Percentiles rank a stretch among this genome's conserved stretches.
Conservation (phyloP, 2,113 vertebrate species). For the Rhinoderma darwinii region DNA sequence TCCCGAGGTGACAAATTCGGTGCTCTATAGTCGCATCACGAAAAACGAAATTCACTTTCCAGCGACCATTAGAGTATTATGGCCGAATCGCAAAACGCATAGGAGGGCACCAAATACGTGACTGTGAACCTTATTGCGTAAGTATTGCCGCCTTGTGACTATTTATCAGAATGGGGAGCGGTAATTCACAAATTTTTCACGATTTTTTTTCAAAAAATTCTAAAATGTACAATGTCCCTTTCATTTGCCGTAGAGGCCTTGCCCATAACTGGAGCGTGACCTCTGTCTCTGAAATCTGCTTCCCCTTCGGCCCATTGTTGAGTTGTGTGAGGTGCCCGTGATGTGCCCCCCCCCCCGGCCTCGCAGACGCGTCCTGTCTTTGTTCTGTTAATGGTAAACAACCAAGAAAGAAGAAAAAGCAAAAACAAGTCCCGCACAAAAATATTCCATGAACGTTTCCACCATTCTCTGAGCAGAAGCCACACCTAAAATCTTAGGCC, state of each 20-base stretch:
- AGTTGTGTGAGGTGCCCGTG: background rate
- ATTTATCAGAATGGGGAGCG: background rate
- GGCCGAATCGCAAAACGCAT: no score
- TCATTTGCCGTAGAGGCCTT: background rate
- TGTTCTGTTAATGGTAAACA: slow-evolving; percentile 3
- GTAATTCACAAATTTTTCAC: no score
- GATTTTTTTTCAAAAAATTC: background rate
- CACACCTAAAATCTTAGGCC: no score
- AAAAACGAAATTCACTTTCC: slow-evolving; percentile 3
- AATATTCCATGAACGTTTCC: background rate
- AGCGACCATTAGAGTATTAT: background rate
- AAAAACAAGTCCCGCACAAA: background rate
- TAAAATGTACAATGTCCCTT: background rate
- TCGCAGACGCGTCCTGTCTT: slow-evolving; percentile 21
- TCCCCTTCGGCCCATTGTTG: slow-evolving; percentile 16
- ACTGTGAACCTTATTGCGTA: background rate
- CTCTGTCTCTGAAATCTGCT: background rate
- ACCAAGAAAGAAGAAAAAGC: background rate
- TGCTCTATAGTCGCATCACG: background rate
- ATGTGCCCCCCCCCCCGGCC: slow-evolving; percentile 18
- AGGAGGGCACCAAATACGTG: no score
- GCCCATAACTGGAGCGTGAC: background rate
- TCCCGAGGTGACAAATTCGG: slow-evolving; percentile 15
- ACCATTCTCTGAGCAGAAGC: no score
- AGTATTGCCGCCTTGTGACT: background rate